phyloP scores from a whole-genome alignment of 2,888 invertebrate species.

The Hirtodrosophila confusa region DNA sequence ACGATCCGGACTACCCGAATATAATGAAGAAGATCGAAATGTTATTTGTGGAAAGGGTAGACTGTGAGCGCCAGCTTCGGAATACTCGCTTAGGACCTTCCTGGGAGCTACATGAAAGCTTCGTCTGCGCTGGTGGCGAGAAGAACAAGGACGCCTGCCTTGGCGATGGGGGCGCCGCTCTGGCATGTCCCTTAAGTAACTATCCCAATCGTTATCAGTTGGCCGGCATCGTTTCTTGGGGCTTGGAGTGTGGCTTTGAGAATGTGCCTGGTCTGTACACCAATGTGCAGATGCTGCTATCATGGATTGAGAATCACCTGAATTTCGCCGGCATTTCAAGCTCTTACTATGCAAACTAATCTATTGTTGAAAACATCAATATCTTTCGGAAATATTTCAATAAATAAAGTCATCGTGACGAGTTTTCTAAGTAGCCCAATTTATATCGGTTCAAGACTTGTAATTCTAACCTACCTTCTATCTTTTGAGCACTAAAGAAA shows the following conservation, averaged over 20 bases:
- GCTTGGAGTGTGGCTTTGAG: slow-evolving; percentile 89
- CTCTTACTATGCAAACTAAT: not conserved
- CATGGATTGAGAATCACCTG: slow-evolving; percentile 31
- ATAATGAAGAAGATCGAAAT: slow-evolving; percentile 89
- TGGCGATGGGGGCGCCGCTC: slow-evolving; percentile 91
- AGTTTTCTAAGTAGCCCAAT: no score
- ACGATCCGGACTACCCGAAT: slow-evolving; percentile 85
- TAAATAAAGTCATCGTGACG: no score
- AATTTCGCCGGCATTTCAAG: no score
- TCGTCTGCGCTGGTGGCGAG: slow-evolving; percentile 92
- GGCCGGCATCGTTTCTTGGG: slow-evolving; percentile 91
- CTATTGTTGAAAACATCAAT: no score
- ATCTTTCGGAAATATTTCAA: no score
- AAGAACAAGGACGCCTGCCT: slow-evolving; percentile 89
- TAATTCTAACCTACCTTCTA: no score
- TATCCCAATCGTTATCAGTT: slow-evolving; percentile 55
- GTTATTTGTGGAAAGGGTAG: slow-evolving; percentile 85
- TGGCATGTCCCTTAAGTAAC: slow-evolving; percentile 87
- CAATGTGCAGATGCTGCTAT: slow-evolving; percentile 86
- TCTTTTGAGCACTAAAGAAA: no score
- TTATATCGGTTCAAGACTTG: no score
- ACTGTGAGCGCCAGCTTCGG: slow-evolving; percentile 85
- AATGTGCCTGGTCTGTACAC: slow-evolving; percentile 90
- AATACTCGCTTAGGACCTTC: slow-evolving; percentile 87
- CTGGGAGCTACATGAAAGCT: slow-evolving; percentile 88